Evolutionary conservation across 2,797 vertebrate genomes (phyloP), one percentile per base, ranked within the genome.

Genomic region (Bryconaethiops microstoma): DNA sequence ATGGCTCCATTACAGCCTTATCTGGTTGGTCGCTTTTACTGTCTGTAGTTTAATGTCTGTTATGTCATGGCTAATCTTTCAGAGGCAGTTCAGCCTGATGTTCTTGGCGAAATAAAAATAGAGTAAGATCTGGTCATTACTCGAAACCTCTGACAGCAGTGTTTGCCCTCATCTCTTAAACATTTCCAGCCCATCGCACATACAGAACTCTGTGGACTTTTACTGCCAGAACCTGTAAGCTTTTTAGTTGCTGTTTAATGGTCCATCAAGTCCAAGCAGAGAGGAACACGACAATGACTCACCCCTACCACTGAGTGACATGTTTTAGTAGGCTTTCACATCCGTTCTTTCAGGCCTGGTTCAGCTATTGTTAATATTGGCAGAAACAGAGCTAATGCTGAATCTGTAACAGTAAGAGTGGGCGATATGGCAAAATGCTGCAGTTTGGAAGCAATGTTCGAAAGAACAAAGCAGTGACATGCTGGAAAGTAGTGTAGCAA

Each of bases 341-440:
- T 21, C n/a, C 60, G 13, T 78, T 75, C 57, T 55, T 71, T 70
- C 54, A 60, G 60, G 48, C 19, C 40, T 60, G 25, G 39, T 55
- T 82, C 29, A 57, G 64, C 19, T 76, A 67, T 57, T 75, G 70
- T 40, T 83, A 60, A 67, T 72, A 19, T 62, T 76, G 60, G 48
- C 72, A 57, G 59, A 17, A 74, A 40, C 35, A 8, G n/a, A 23
- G 45, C 59, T 60, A 17, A 23, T 42, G n/a, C 76, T 74, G 45
- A 59, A 57, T 71, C 25, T 17, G 39, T 21, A n/a, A 6, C 16
- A 5, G 23, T 71, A n/a, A 67, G 39, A 17, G 65, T 13, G 65
- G 25, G 7, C 29, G 19, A 16, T 39, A 39, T 39, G 62, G 29
- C 62, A 62, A 62, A 62, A 42, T 42, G 42, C 1, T 45, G 42